Percentiles rank a stretch among this genome's conserved stretches.
phyloP scores from a whole-genome alignment of 1,140 invertebrate species.

The Diachasmimorpha longicaudata region DNA sequence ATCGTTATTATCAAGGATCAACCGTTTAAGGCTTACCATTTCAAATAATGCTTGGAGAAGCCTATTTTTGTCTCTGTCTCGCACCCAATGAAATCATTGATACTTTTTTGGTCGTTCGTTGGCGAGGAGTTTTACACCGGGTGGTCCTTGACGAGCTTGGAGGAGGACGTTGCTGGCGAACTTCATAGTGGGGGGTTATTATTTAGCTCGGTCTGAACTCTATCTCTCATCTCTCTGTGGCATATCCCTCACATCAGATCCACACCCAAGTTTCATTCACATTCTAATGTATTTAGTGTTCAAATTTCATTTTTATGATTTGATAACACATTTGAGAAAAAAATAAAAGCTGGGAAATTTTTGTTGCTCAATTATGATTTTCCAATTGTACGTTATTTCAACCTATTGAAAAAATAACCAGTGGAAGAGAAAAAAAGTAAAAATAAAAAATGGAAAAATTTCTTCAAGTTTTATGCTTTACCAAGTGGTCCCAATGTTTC shows the following conservation, averaged over 20 bases:
- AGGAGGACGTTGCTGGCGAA: conserved; percentile 30
- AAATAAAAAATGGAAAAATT: not conserved
- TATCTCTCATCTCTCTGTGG: conserved; percentile 56
- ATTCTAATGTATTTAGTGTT: conserved; percentile 27
- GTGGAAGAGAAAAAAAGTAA: not conserved
- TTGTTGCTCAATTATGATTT: not conserved
- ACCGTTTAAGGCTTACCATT: conserved; percentile 57
- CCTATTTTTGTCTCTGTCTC: not conserved
- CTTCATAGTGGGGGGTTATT: conserved; percentile 51
- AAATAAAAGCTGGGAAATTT: not conserved
- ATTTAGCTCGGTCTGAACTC: conserved; percentile 58
- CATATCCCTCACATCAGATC: conserved; percentile 29
- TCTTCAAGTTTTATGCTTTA: not conserved
- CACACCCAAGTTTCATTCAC: conserved; percentile 12
- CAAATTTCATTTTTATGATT: not conserved
- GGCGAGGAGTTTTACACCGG: conserved; percentile 49
- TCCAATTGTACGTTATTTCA: not conserved
- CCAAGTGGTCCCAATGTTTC: not conserved
- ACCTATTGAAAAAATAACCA: not conserved
- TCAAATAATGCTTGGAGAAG: conserved; percentile 46
- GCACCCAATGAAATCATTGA: conserved; percentile 15
- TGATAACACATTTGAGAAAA: not conserved
- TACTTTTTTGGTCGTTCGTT: conserved; percentile 46
- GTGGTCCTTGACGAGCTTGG: conserved; percentile 47
- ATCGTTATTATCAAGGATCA: conserved; percentile 54